Conservation (phyloP, 2,888 invertebrate species). For the Lamellibrachia satsuma region DNA sequence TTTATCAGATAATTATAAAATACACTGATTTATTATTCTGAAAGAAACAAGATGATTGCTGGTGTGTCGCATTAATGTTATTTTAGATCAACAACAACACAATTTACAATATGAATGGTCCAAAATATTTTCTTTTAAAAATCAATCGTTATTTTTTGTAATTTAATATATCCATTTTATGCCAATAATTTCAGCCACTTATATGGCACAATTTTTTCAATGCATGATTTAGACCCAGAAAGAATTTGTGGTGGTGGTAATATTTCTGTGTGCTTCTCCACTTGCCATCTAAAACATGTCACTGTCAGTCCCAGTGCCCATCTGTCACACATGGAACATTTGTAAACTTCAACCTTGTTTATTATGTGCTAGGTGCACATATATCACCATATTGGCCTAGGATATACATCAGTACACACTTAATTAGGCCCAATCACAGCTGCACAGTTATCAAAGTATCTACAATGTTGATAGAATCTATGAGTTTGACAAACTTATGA, state of each 20-base stretch:
- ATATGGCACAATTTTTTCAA: background rate
- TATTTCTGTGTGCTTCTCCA: background rate
- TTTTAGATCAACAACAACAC: background rate
- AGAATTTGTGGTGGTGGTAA: background rate
- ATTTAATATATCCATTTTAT: background rate
- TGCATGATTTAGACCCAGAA: background rate
- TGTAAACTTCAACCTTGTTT: background rate
- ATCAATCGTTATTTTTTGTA: background rate
- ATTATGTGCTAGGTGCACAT: background rate
- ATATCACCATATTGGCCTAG: background rate
- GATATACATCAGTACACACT: background rate
- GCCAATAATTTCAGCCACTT: background rate
- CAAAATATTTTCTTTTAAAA: background rate
- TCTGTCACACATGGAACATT: background rate
- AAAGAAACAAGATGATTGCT: background rate
- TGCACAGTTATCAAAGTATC: background rate
- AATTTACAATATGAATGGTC: background rate
- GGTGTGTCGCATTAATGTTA: background rate
- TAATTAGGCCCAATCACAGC: background rate
- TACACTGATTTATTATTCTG: background rate
- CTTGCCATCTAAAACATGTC: background rate
- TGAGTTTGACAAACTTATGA: background rate
- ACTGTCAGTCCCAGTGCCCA: background rate
- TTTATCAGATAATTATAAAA: no score
- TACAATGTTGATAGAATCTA: background rate